A percentile compares a stretch with the other conserved stretches of the same genome.
phyloP scores from a whole-genome alignment of 1,140 invertebrate species.

The Lepidurus arcticus region DNA sequence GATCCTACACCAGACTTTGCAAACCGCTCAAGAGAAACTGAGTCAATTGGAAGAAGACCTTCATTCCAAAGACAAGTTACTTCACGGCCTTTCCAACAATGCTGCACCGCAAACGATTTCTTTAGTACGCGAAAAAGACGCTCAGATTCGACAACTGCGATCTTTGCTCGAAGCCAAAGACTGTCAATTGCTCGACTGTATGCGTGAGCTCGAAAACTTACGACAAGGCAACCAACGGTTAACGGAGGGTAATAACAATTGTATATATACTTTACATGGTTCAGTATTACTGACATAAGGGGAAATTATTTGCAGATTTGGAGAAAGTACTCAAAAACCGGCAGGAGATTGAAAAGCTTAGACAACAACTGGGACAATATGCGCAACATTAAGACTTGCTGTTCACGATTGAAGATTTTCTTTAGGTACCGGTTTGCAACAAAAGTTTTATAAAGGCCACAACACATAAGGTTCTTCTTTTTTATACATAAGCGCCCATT shows the following conservation, averaged over 20 bases:
- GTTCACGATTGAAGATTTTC: not conserved
- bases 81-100: not conserved
- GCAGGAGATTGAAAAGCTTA: slow-evolving; percentile 24
- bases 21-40: not conserved
- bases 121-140: slow-evolving; percentile 27
- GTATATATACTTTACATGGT: not conserved
- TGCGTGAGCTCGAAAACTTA: slow-evolving; percentile 29
- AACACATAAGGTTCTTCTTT: not conserved
- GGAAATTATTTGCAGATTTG: slow-evolving; percentile 28
- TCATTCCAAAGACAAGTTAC: not conserved
- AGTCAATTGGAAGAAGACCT: not conserved
- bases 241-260: slow-evolving; percentile 22
- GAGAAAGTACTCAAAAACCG: slow-evolving; percentile 29
- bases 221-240: slow-evolving; percentile 27
- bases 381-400: not conserved
- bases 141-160: slow-evolving; percentile 29
- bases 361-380: not conserved
- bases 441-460: not conserved
- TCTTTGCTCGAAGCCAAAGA: slow-evolving; percentile 24
- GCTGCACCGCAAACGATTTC: slow-evolving; percentile 22
- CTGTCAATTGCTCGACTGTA: slow-evolving; percentile 23
- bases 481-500: not conserved
- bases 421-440: too few species aligned
- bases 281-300: not conserved
- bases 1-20: not conserved